Percentiles rank a stretch among this genome's conserved stretches.
These are phyloP conservation scores for Fabriciana adippe DNA, from an alignment of 2,888 invertebrate genomes.

Conservation along the genomic window DNA sequence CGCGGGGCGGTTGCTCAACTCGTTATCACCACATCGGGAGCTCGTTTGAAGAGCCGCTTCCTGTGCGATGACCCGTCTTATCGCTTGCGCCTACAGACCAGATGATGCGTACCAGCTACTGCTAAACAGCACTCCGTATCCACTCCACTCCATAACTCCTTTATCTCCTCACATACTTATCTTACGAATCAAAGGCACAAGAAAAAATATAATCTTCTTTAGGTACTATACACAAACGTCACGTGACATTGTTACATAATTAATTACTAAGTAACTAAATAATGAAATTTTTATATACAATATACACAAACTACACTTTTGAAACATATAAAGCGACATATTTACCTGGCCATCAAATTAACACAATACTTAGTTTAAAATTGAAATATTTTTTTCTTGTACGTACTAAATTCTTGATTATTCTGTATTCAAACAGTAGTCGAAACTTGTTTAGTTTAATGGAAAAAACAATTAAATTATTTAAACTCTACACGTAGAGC, in stretches of 20 bases:
- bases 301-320: too few relatives aligned
- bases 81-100: conserved; percentile 40
- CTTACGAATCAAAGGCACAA: too few relatives aligned
- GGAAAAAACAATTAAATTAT: neutral
- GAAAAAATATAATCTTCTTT: too few relatives aligned
- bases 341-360: too few relatives aligned
- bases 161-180: too few relatives aligned
- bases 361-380: too few relatives aligned
- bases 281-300: too few relatives aligned
- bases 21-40: conserved; percentile 59
- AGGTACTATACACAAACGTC: too few relatives aligned
- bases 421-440: neutral
- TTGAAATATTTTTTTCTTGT: too few relatives aligned
- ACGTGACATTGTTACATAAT: too few relatives aligned
- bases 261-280: too few relatives aligned
- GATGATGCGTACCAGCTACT: conserved; percentile 29
- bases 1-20: conserved; percentile 59
- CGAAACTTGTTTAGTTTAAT: neutral
- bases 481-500: conserved; percentile 22
- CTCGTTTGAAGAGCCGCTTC: conserved; percentile 71
- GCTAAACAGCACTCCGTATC: conserved; percentile 13
- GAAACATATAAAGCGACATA: too few relatives aligned
- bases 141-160: neutral
- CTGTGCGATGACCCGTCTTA: conserved; percentile 70
- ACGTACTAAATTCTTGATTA: neutral